Percentiles rank a stretch among this genome's conserved stretches.
Conservation (phyloP, 2,797 vertebrate genomes). For the Channallabes apus region DNA sequence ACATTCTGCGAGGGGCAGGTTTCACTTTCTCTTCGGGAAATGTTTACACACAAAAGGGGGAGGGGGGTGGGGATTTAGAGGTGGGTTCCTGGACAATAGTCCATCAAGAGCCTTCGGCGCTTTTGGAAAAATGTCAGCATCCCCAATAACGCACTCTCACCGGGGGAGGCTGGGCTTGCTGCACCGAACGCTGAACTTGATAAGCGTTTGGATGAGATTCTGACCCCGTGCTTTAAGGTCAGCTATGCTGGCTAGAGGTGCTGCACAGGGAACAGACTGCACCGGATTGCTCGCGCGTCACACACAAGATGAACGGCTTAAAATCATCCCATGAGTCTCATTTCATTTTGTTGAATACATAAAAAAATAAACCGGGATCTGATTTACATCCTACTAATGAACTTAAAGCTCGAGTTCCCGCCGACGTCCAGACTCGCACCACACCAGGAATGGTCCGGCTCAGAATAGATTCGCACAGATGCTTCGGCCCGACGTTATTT, state of each 20-base stretch:
- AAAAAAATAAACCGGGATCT: too few species aligned
- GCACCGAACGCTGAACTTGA: background rate
- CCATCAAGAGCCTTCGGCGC: background rate
- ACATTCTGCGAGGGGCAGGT: conserved; percentile 14
- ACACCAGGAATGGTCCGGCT: conserved; percentile 70
- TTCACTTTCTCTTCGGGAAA: conserved; percentile 34
- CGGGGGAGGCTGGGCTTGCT: background rate
- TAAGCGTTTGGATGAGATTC: conserved; percentile 35
- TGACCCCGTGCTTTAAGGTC: conserved; percentile 24
- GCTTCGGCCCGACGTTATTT: conserved; percentile 66
- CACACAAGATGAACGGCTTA: conserved; percentile 37
- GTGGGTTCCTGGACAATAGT: conserved; percentile 15
- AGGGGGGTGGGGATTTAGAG: too few species aligned
- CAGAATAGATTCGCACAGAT: conserved; percentile 80
- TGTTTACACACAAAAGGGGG: background rate
- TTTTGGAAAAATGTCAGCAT: conserved; percentile 28
- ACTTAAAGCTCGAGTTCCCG: background rate
- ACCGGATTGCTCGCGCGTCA: conserved; percentile 5
- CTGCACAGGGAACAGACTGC: background rate
- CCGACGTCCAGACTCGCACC: conserved; percentile 35
- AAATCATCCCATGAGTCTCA: conserved; percentile 8
- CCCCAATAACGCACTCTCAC: background rate
- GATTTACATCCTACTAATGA: background rate
- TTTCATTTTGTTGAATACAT: background rate
- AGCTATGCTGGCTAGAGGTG: conserved; percentile 22